Evolutionary conservation across 2,113 vertebrate species (phyloP), one percentile per base, ranked within the genome.

Genomic region (Odontophorus gujanensis): DNA sequence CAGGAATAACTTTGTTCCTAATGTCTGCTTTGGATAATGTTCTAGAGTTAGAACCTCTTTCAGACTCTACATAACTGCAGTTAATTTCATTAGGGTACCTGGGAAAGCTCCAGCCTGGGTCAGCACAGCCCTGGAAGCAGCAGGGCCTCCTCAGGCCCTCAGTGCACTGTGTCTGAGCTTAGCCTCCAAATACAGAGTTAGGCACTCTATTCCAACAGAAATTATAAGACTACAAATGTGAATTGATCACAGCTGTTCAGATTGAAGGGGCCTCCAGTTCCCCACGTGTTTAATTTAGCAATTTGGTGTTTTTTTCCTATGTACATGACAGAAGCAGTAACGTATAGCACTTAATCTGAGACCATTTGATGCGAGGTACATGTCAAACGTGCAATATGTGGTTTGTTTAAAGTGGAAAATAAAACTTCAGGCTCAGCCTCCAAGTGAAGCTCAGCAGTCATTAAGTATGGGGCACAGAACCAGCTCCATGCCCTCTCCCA

Each of bases 321-420:
- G 53, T 10, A 6, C 13, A 0, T 34, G 10, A 17, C 34, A 2
- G 26, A 65, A 79, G 20, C 0, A 0, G 55, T 67, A 55, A 13
- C 2, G 45, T 7, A 9, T 1, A 34, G 48, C 1, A 30, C 57
- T 65, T 20, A 38, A 30, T 53, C 34, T 20, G 58, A 74, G 72
- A 34, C 30, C 20, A 6, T 47, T 13, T 42, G 55, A 75, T 21
- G 21, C 7, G 7, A 38, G 58, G 18, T 17, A 11, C 15, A 3
- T 6, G 65, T 43, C 28, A 74, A 47, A 51, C 5, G 30, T 45
- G 61, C 26, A n/a, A 13, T 12, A 20, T 13, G 12, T 53, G 28
- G 72, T 5, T 38, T 43, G 7, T 43, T 74, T 50, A 40, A 59
- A 83, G 57, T 57, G 81, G 38, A 74, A 81, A 55, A 25, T 22